These are phyloP conservation scores for Gila robusta DNA, from an alignment of 2,797 vertebrate species.

Conservation along the genomic window DNA sequence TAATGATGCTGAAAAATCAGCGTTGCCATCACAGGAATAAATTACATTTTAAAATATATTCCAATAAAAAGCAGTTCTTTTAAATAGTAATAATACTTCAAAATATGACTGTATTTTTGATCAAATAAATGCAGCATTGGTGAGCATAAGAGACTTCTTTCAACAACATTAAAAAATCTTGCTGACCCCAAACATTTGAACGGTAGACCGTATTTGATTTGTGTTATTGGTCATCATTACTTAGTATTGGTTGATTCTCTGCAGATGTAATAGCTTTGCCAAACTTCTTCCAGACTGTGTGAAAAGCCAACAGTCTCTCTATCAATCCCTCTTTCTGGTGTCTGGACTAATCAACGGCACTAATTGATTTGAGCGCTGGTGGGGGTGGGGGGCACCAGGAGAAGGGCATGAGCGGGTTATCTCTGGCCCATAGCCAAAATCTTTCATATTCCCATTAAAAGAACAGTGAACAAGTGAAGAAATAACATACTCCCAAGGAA, in stretches of 20 bases:
- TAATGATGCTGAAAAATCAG: background rate
- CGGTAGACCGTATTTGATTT: background rate
- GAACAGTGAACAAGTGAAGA: background rate
- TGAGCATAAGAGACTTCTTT: background rate
- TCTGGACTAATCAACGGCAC: conserved; percentile 76
- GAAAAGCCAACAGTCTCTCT: conserved; percentile 70
- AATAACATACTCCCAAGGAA: conserved; percentile 5
- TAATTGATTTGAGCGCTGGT: conserved; percentile 81
- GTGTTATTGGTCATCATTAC: background rate
- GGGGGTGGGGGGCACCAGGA: conserved; percentile 69
- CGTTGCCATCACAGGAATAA: background rate
- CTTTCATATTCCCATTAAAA: conserved; percentile 28
- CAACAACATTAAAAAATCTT: background rate
- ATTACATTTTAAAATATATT: background rate
- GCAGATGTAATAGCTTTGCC: conserved; percentile 53
- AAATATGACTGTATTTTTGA: background rate
- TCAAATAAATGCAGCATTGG: background rate
- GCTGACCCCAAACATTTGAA: background rate
- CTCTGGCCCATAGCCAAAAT: conserved; percentile 49
- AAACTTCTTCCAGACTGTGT: conserved; percentile 64
- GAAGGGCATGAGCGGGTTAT: background rate
- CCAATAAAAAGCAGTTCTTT: background rate
- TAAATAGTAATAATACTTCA: background rate
- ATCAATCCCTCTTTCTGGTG: conserved; percentile 71
- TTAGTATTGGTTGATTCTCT: background rate